Evolutionary conservation across 2,113 vertebrate genomes (phyloP).

Genomic region (Mastomys natalensis): DNA sequence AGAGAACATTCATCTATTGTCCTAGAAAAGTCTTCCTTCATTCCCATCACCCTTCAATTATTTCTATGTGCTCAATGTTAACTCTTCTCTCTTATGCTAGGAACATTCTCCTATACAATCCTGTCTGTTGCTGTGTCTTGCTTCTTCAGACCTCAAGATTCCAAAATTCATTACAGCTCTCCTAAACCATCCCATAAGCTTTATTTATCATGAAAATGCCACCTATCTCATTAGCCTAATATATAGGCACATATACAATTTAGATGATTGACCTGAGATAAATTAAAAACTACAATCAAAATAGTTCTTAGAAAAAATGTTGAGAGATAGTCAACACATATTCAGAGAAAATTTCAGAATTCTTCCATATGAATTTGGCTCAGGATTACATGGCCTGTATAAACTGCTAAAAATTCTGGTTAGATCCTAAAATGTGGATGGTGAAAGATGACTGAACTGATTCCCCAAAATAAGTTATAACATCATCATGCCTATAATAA

Average conservation of each 20-base stretch:
- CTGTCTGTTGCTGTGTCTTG: neutral
- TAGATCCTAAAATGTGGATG: neutral
- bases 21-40: neutral
- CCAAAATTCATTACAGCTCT: neutral
- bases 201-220: neutral
- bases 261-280: neutral
- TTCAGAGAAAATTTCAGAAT: neutral
- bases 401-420: neutral
- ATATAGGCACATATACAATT: neutral
- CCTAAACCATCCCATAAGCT: neutral
- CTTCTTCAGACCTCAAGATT: neutral
- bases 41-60: neutral
- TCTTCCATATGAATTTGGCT: neutral
- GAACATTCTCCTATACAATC: neutral
- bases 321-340: neutral
- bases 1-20: neutral
- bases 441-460: neutral
- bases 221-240: neutral
- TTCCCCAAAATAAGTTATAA: neutral
- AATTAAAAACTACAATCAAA: neutral
- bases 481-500: neutral
- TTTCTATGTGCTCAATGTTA: neutral
- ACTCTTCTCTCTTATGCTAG: neutral
- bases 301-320: neutral
- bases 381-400: neutral